These are phyloP conservation scores for Holacanthus passer DNA, from an alignment of 2,113 vertebrate genomes.

Conservation along the genomic window DNA sequence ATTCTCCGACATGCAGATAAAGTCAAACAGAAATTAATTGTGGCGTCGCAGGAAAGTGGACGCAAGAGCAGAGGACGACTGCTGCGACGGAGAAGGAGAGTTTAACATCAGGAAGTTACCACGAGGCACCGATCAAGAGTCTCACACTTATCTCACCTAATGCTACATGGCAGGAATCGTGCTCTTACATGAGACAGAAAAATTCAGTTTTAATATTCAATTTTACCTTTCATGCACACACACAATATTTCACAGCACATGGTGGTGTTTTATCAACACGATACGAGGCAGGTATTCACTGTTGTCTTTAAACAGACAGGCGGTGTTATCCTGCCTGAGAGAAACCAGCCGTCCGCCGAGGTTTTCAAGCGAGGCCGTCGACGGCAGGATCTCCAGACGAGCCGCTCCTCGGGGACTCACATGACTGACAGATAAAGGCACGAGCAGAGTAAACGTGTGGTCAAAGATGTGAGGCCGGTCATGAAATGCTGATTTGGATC, in stretches of 20 bases:
- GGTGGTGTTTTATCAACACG: conserved; percentile 1
- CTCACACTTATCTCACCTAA: conserved; percentile 49
- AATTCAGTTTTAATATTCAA: conserved; percentile 42
- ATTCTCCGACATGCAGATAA: conserved; percentile 81
- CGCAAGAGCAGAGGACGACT: conserved; percentile 22
- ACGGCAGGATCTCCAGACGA: conserved; percentile 51
- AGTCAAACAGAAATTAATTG: conserved; percentile 82
- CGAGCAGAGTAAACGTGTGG: conserved; percentile 62
- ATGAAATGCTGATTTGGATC: conserved; percentile 77
- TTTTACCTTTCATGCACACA: background rate
- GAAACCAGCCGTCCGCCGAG: conserved; percentile 39
- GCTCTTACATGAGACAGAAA: conserved; percentile 35
- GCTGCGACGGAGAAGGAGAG: conserved; percentile 29
- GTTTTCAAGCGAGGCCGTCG: conserved; percentile 32
- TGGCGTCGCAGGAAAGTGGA: conserved; percentile 46
- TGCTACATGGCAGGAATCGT: conserved; percentile 44
- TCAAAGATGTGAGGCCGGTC: conserved; percentile 72
- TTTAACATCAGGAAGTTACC: conserved; percentile 44
- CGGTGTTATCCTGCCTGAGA: conserved; percentile 48
- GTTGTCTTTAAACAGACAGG: conserved; percentile 49
- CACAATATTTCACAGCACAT: background rate
- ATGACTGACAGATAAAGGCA: conserved; percentile 76
- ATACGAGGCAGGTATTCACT: conserved; percentile 42
- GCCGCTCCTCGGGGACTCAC: conserved; percentile 52
- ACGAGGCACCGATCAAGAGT: conserved; percentile 36